Evolutionary conservation across 2,113 vertebrate genomes (phyloP).

Genomic region (Hylia prasina): DNA sequence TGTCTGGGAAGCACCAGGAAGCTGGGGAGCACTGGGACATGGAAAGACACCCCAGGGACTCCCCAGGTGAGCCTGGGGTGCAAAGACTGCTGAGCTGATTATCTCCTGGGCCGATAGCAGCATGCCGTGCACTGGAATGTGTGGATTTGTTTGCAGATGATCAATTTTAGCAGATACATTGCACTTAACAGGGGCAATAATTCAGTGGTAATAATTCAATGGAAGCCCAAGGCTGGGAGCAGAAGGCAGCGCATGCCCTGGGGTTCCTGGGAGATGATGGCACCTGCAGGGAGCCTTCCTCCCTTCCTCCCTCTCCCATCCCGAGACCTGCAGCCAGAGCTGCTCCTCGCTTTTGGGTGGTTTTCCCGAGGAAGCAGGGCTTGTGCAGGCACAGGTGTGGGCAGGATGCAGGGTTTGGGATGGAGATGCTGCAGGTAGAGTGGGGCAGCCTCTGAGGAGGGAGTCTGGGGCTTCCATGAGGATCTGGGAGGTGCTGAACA

Average conservation of each 20-base stretch:
- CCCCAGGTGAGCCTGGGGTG: neutral
- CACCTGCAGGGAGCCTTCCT: neutral
- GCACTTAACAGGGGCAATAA: conserved; percentile 21
- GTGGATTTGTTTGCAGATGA: conserved; percentile 10
- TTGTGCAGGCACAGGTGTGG: accelerated
- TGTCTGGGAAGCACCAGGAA: neutral
- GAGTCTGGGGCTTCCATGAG: neutral
- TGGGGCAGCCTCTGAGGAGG: neutral
- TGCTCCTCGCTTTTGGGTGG: neutral
- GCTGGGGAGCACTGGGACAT: neutral
- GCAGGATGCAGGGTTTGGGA: neutral
- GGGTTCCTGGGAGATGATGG: neutral
- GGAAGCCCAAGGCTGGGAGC: neutral
- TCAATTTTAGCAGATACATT: conserved; percentile 36
- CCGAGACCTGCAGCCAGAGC: neutral
- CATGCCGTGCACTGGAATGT: neutral
- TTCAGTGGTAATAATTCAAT: neutral
- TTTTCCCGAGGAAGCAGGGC: neutral
- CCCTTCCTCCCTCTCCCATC: neutral
- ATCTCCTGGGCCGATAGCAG: neutral
- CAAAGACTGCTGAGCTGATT: neutral
- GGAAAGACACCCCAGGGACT: neutral
- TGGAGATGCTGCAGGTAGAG: neutral
- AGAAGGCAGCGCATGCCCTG: accelerated
- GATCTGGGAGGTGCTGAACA: neutral